A percentile compares a stretch with the other conserved stretches of the same genome.
phyloP scores from a whole-genome alignment of 1,140 invertebrate genomes.

The Eueides isabella region DNA sequence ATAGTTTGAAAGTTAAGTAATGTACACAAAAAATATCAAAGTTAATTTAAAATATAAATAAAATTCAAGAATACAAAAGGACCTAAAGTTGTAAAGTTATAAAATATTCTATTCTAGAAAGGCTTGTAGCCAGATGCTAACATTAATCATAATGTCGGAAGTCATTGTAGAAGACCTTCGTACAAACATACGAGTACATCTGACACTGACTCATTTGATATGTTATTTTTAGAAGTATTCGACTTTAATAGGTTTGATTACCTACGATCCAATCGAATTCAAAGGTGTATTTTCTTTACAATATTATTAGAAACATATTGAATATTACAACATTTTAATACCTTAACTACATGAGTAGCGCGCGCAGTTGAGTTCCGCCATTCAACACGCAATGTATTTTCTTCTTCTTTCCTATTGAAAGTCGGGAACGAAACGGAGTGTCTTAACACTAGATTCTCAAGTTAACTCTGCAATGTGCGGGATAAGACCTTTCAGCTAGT shows the following conservation, averaged over 20 bases:
- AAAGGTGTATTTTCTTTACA: constrained; percentile 6
- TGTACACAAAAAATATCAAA: neutral
- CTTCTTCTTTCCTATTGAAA: too few species aligned
- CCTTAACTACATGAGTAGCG: too few species aligned
- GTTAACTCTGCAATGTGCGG: too few species aligned
- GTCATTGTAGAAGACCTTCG: constrained; percentile 28
- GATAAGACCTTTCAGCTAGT: too few species aligned
- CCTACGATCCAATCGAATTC: constrained; percentile 19
- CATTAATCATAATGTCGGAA: constrained; percentile 34
- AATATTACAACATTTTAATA: neutral
- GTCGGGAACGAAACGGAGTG: too few species aligned
- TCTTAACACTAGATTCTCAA: too few species aligned
- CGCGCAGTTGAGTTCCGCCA: too few species aligned
- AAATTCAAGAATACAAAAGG: neutral
- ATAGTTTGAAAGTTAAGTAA: neutral
- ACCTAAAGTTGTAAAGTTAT: neutral
- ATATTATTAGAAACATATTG: neutral
- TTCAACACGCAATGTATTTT: too few species aligned
- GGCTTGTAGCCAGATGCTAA: constrained; percentile 13
- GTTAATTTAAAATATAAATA: neutral
- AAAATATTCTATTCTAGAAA: constrained; percentile 14
- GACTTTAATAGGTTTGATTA: constrained; percentile 30
- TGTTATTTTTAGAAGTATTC: constrained; percentile 31
- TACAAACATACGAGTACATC: constrained; percentile 33
- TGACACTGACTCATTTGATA: constrained; percentile 24